These are phyloP conservation scores for Globicephala melas DNA, from an alignment of 2,113 vertebrate species.

Conservation along the genomic window DNA sequence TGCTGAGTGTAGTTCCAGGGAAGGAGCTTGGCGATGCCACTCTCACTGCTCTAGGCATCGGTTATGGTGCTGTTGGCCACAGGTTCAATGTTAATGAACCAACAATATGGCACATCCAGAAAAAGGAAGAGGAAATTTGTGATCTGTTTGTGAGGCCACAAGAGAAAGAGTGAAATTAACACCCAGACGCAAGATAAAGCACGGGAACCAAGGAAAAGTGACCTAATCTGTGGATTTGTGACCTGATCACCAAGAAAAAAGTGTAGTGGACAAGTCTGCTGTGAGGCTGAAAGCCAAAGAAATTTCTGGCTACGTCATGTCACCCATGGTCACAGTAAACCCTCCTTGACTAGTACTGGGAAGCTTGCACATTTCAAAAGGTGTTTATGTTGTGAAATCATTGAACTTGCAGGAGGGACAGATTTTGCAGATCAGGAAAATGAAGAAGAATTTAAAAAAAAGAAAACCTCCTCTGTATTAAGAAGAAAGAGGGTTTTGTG, in stretches of 20 bases:
- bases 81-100: neutral
- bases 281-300: neutral
- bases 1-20: neutral
- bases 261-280: neutral
- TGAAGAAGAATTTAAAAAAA: neutral
- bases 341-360: fast-evolving
- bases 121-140: neutral
- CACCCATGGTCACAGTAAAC: neutral
- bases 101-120: neutral
- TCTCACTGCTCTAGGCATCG: neutral
- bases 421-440: neutral
- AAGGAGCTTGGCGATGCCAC: neutral
- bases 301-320: neutral
- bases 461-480: neutral
- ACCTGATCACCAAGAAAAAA: neutral
- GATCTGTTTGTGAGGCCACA: neutral
- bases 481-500: neutral
- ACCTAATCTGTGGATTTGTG: neutral
- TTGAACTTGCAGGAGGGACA: neutral
- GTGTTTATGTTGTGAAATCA: neutral
- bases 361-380: neutral
- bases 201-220: neutral
- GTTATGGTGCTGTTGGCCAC: neutral
- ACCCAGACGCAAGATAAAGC: neutral
- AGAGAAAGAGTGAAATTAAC: neutral